Percentiles rank a stretch among this genome's conserved stretches.
These are phyloP conservation scores for Chlorodrepanis virens DNA, from an alignment of 2,113 vertebrate species.

Conservation along the genomic window DNA sequence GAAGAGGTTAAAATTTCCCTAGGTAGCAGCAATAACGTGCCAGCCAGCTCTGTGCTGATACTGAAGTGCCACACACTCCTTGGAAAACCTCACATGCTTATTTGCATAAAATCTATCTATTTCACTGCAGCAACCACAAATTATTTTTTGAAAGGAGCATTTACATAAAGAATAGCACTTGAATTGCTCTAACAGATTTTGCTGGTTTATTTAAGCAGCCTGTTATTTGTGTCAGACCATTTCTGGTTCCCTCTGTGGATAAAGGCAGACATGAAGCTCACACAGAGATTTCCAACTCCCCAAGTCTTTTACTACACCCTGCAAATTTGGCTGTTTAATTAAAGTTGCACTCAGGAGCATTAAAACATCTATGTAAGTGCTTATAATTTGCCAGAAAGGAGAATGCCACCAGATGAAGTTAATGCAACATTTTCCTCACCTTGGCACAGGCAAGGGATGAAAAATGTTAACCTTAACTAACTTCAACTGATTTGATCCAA, in stretches of 20 bases:
- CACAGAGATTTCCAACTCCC: neutral
- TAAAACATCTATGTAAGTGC: neutral
- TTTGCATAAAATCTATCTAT: conserved; percentile 1
- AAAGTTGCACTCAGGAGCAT: neutral
- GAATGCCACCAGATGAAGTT: neutral
- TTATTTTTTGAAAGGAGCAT: conserved; percentile 9
- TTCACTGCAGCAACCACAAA: neutral
- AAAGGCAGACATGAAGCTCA: neutral
- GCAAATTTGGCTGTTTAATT: neutral
- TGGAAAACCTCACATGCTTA: neutral
- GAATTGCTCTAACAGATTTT: neutral
- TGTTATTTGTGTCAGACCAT: neutral
- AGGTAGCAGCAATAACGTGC: neutral
- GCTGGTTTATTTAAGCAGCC: neutral
- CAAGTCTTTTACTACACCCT: neutral
- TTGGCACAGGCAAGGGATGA: neutral
- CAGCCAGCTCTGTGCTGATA: neutral
- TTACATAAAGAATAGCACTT: neutral
- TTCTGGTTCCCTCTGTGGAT: neutral
- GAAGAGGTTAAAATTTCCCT: neutral
- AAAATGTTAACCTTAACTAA: neutral
- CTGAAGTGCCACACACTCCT: neutral
- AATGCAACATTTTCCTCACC: neutral
- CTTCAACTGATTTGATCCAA: neutral
- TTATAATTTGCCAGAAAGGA: neutral